Conservation (phyloP, 2,888 invertebrate genomes). For the Trissolcus japonicus region DNA sequence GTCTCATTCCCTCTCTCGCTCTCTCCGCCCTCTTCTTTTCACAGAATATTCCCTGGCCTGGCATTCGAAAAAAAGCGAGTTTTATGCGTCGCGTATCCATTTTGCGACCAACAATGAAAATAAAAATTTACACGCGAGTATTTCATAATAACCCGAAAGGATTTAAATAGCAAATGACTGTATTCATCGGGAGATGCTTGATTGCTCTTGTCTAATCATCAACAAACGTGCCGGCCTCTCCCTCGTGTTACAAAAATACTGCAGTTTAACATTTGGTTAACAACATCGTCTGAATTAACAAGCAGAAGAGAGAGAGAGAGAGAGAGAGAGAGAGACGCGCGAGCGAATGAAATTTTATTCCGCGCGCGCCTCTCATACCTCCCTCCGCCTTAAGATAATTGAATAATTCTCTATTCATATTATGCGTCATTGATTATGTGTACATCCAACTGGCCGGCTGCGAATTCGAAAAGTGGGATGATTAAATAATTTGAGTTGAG, state of each 20-base stretch:
- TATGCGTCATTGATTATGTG: slow-evolving; percentile 22
- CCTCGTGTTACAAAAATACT: slow-evolving; percentile 4
- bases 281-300: slow-evolving; percentile 5
- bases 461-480: slow-evolving; percentile 12
- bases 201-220: slow-evolving; percentile 19
- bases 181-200: not conserved
- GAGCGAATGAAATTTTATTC: not conserved
- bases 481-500: slow-evolving; percentile 11
- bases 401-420: slow-evolving; percentile 21
- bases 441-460: slow-evolving; percentile 2
- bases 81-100: slow-evolving; percentile 10
- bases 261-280: slow-evolving; percentile 18
- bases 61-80: slow-evolving; percentile 6
- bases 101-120: slow-evolving; percentile 7
- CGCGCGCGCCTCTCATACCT: too few relatives aligned
- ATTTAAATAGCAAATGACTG: slow-evolving; percentile 21
- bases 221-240: not conserved
- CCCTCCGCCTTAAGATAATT: slow-evolving; percentile 7
- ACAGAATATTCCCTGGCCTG: not conserved
- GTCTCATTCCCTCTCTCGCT: not conserved
- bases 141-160: slow-evolving; percentile 13
- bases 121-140: slow-evolving; percentile 18
- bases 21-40: not conserved
- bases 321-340: not conserved
- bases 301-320: slow-evolving; percentile 1